Percentiles rank a stretch among this genome's conserved stretches.
Conservation (phyloP, 2,113 vertebrate genomes). For the Lathamus discolor region DNA sequence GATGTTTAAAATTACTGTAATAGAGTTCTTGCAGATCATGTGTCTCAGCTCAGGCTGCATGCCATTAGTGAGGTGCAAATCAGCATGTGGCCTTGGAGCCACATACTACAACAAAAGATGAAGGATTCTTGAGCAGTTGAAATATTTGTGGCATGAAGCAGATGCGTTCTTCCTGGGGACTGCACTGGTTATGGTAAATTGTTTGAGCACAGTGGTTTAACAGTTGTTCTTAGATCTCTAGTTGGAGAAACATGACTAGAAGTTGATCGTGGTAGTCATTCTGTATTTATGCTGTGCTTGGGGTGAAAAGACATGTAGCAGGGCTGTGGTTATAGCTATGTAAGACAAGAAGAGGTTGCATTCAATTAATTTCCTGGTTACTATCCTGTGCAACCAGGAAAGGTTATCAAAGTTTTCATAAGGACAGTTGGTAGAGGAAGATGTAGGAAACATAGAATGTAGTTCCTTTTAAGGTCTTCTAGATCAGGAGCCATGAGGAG, state of each 20-base stretch:
- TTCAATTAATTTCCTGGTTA: background rate
- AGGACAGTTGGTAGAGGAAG: background rate
- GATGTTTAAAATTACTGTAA: background rate
- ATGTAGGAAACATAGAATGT: background rate
- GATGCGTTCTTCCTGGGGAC: background rate
- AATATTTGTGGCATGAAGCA: background rate
- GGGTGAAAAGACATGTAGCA: background rate
- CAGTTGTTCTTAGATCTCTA: background rate
- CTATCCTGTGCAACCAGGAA: background rate
- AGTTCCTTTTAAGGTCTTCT: background rate
- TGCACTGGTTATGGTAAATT: accelerated
- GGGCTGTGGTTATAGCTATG: accelerated
- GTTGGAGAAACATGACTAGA: background rate
- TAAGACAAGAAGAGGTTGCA: background rate
- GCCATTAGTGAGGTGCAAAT: background rate
- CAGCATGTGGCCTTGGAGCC: background rate
- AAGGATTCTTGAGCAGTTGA: background rate
- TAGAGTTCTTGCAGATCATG: background rate
- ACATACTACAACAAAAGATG: background rate
- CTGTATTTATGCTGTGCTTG: background rate
- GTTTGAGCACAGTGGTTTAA: background rate
- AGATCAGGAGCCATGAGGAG: background rate
- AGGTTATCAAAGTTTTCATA: background rate
- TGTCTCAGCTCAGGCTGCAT: background rate
- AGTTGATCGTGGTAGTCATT: accelerated